Base-by-base conservation (phyloP, 35 echinoderm and acorn worm genomes). In the Lytechinus variegatus region DNA sequence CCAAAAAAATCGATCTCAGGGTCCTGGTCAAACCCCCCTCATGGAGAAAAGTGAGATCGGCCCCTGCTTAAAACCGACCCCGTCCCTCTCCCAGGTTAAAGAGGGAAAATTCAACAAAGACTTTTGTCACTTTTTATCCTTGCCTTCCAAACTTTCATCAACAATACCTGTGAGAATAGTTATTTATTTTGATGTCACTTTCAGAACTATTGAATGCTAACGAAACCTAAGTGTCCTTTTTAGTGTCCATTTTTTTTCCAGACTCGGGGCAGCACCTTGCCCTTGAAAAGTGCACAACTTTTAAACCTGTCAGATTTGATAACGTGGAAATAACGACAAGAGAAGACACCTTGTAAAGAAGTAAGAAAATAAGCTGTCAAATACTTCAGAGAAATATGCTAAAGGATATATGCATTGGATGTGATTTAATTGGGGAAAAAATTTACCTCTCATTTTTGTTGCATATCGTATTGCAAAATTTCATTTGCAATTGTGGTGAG, bases 271-370 rank as follows among this genome's bases (percentile, higher is more conserved):
- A 7, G 8, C 19, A 58, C 66, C 21, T 6, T 79, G 66, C n/a
- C 66, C 66, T 79, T 79, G 66, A 52, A 90, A 90, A 90, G 88
- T 90, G 88, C 88, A 90, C 33, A 52, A 52, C 28, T 13, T 90
- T 52, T 90, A 52, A 90, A 9, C 10, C 88, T 90, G 88, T 90
- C 88, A 90, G 27, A 2, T 10, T 90, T 54, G 88, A 90, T 90
- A 54, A 44, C 52, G 88, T 28, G 33, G 27, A 33, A 52, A 90
- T 9, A 0, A 29, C 14, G 9, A 90, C 10, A 33, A 90, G n/a
- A 14, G 66, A 79, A 24, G 66, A 24, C 19, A 79, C 66, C 66
- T 79, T 79, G 21, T 24, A 6, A 24, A 24, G 24, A 21, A 1
- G 21, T 79, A 24, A 79, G 66, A 79, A 79, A 79, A 79, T 79